Percentiles rank a stretch among this genome's conserved stretches.
Evolutionary conservation across 2,113 vertebrate genomes (phyloP).

Genomic region (Apteryx mantelli): DNA sequence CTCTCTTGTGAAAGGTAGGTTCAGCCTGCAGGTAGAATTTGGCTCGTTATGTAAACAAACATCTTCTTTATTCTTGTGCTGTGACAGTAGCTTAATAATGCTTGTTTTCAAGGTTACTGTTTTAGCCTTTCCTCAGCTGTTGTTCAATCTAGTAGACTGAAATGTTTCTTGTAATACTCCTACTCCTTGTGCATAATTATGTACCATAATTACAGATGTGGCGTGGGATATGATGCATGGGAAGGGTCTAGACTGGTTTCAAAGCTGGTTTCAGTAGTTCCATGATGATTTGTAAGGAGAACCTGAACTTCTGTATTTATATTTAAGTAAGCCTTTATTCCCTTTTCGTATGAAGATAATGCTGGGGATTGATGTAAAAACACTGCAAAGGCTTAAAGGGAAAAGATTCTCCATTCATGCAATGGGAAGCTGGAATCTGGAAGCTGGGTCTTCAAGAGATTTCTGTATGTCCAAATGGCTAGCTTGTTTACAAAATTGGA

Average conservation of each 20-base stretch:
- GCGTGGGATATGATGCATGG: neutral
- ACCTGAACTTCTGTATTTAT: neutral
- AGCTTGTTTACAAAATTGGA: neutral
- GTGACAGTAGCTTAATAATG: neutral
- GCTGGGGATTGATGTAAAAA: neutral
- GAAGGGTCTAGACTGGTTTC: neutral
- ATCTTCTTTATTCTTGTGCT: neutral
- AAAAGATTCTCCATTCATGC: neutral
- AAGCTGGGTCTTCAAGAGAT: neutral
- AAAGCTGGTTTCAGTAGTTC: neutral
- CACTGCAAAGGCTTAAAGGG: neutral
- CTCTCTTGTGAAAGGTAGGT: neutral
- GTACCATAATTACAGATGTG: neutral
- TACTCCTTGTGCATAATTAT: neutral
- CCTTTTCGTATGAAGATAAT: neutral
- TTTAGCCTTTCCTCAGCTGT: conserved; percentile 10
- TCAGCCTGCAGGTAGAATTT: neutral
- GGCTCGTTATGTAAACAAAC: neutral
- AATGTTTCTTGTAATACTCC: neutral
- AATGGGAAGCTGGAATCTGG: neutral
- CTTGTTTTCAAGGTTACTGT: conserved; percentile 6
- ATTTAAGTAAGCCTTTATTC: neutral
- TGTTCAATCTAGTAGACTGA: neutral
- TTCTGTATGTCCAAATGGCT: neutral
- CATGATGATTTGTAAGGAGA: neutral